These are phyloP conservation scores for Drosophila siamana DNA, from an alignment of 2,888 invertebrate species.

Conservation along the genomic window DNA sequence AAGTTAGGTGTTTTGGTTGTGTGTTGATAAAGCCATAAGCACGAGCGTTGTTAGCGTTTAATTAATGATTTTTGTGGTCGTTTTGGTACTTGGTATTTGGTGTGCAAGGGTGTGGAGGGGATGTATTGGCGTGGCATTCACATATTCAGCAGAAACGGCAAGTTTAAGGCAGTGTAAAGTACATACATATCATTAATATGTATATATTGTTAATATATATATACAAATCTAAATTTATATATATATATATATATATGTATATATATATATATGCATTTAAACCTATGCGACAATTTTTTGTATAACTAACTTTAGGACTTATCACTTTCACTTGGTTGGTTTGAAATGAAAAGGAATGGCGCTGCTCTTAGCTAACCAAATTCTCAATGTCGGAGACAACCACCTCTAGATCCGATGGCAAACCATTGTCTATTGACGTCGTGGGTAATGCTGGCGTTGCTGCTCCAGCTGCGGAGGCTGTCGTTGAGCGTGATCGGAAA, in stretches of 20 bases:
- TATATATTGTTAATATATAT: constrained; percentile 55
- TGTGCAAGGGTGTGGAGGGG: constrained; percentile 18
- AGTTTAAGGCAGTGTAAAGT: constrained; percentile 81
- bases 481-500: constrained; percentile 58
- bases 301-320: constrained; percentile 81
- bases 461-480: constrained; percentile 24
- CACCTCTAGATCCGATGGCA: constrained; percentile 85
- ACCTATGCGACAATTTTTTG: constrained; percentile 79
- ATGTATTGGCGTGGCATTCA: constrained; percentile 72
- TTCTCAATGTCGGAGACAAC: constrained; percentile 85
- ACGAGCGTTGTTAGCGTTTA: constrained; percentile 44
- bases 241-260: constrained; percentile 29
- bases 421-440: constrained; percentile 64
- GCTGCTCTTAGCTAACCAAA: constrained; percentile 84
- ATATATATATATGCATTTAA: constrained; percentile 59
- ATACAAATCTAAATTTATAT: constrained; percentile 50
- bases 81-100: constrained; percentile 13
- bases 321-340: constrained; percentile 81
- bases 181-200: constrained; percentile 53
- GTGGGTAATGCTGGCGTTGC: constrained; percentile 22
- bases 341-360: constrained; percentile 48
- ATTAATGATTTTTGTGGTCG: constrained; percentile 12
- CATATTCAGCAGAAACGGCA: constrained; percentile 82
- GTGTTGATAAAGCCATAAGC: constrained; percentile 46
- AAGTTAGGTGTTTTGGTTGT: constrained; percentile 13